Evolutionary conservation across 2,797 vertebrate species (phyloP).

Genomic region (Lepus townsendii): DNA sequence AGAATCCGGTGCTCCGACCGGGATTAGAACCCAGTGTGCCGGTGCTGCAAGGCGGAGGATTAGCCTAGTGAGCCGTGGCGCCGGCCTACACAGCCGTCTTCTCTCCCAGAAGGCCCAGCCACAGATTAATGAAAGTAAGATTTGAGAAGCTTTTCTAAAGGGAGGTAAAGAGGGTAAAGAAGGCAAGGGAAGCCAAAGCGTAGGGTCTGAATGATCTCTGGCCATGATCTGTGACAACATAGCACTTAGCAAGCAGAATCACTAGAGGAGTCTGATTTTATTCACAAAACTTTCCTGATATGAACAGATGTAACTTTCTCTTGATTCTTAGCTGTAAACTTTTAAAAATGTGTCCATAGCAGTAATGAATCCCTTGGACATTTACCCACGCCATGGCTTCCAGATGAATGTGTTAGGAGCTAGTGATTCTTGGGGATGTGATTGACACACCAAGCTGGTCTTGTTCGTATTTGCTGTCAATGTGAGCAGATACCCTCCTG

Average conservation of each 20-base stretch:
- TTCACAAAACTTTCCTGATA: background rate
- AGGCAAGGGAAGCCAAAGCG: background rate
- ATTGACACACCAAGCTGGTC: background rate
- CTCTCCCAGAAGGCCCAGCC: background rate
- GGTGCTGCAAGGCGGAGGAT: too few relatives aligned
- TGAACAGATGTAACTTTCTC: background rate
- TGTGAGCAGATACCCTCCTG: background rate
- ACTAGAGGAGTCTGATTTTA: slow-evolving; percentile 13
- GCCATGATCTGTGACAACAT: background rate
- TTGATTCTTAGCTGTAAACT: slow-evolving; percentile 7
- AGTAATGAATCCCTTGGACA: background rate
- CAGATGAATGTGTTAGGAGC: background rate
- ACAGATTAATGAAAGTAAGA: background rate
- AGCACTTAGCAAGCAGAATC: background rate
- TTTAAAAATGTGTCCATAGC: background rate
- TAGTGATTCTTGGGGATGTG: background rate
- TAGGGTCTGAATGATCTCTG: background rate
- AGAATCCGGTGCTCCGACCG: too few relatives aligned
- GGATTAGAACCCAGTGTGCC: too few relatives aligned
- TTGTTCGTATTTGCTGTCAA: background rate
- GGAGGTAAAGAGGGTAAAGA: background rate
- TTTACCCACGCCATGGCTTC: background rate
- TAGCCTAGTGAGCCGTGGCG: too few relatives aligned
- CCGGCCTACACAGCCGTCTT: background rate
- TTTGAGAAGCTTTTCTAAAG: background rate